A percentile compares a stretch with the other conserved stretches of the same genome.
phyloP scores from a whole-genome alignment of 2,888 invertebrate species.

The Campopleginae sp. region DNA sequence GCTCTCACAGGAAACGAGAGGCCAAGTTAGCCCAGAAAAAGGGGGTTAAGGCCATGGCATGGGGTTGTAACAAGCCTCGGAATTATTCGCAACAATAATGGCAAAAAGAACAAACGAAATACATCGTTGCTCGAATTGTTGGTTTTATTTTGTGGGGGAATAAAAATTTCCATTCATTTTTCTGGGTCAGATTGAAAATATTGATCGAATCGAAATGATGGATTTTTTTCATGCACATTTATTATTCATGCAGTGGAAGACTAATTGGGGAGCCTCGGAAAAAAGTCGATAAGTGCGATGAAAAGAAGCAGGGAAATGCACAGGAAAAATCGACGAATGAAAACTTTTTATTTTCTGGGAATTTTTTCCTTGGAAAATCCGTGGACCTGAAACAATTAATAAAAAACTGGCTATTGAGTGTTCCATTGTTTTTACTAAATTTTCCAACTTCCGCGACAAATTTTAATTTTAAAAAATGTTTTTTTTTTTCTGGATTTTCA shows the following conservation, averaged over 20 bases:
- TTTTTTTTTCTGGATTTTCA: constrained; percentile 71
- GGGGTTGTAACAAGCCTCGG: no score
- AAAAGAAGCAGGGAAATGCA: background rate
- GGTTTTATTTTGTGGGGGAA: background rate
- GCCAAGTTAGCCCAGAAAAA: no score
- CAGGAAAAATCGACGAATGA: no score
- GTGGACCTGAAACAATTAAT: background rate
- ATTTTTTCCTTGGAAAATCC: background rate
- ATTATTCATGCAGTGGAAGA: background rate
- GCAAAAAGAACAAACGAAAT: background rate
- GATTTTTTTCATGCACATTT: background rate
- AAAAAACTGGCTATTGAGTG: background rate
- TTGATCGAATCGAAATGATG: background rate
- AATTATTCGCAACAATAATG: no score
- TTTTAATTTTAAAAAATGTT: background rate
- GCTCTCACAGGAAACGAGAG: no score
- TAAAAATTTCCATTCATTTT: background rate
- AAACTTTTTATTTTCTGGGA: background rate
- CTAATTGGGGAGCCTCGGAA: background rate
- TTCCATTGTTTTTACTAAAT: background rate
- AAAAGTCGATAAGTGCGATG: background rate
- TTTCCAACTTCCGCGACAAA: background rate
- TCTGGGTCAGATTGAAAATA: background rate
- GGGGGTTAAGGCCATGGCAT: no score
- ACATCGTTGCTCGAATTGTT: background rate